Percentiles rank a stretch among this genome's conserved stretches.
phyloP scores from a whole-genome alignment of 2,888 invertebrate species.

The Xylocampa areola region DNA sequence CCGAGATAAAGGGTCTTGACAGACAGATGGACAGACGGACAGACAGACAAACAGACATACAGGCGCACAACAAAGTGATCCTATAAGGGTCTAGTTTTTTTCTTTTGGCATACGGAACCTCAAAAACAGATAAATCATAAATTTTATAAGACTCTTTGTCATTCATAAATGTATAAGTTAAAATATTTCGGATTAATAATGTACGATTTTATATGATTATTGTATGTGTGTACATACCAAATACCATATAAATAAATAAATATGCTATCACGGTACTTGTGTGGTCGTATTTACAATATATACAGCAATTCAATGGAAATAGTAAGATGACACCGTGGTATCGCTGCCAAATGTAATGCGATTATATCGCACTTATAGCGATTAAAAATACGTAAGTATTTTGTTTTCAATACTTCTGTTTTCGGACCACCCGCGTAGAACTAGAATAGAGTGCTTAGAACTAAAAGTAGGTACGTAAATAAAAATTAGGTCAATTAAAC shows the following conservation, averaged over 20 bases:
- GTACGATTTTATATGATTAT: too few species aligned
- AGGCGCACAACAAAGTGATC: too few species aligned
- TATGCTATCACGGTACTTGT: conserved; percentile 14
- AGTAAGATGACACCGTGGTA: conserved; percentile 43
- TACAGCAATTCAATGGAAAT: conserved; percentile 47
- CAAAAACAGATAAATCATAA: too few species aligned
- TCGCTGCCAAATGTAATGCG: conserved; percentile 58
- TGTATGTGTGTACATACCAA: conserved; percentile 3
- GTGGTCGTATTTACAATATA: conserved; percentile 48
- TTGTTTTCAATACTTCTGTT: conserved; percentile 16
- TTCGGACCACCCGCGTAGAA: conserved; percentile 44
- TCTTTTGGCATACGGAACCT: too few species aligned
- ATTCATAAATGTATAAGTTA: too few species aligned
- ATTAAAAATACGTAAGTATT: conserved; percentile 37
- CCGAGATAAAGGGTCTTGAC: too few species aligned
- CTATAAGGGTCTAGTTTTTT: too few species aligned
- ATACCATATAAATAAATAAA: neutral
- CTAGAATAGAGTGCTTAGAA: conserved; percentile 17
- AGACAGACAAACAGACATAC: too few species aligned
- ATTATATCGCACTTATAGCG: conserved; percentile 29
- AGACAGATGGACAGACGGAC: too few species aligned
- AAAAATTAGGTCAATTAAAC: conserved; percentile 45
- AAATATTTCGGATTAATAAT: too few species aligned
- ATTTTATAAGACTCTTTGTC: too few species aligned
- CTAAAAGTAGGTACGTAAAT: conserved; percentile 2